Evolutionary conservation across 2,113 vertebrate genomes (phyloP), one percentile per base, ranked within the genome.

Genomic region (Nycticorax nycticorax): DNA sequence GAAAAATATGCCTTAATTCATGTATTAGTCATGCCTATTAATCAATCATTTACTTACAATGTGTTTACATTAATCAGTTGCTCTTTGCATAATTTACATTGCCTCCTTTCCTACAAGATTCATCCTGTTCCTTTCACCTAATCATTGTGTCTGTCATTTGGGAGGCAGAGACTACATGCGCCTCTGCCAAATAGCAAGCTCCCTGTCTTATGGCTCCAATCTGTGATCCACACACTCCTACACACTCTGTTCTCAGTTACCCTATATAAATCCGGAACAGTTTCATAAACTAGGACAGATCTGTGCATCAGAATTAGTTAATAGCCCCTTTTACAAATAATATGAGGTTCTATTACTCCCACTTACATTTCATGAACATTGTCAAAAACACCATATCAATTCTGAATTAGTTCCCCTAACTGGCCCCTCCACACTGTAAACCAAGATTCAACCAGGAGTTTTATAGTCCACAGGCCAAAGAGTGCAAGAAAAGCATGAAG

Each of bases 21-120:
- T 57, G 11, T 85, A 82, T 92, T 94, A 96, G 71, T 92, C 87
- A 92, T 79, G 47, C n/a, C 24, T 91, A 64, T 91, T 95, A 92
- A 92, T 93, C 85, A 84, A 94, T 93, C 80, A 85, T 93, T 94
- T 94, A 69, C 43, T 91, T 82, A 91, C 69, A 88, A 76, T 78
- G 39, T 79, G 32, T 92, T 93, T 93, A 94, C 66, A 89, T 92
- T 91, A 91, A 87, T 95, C 91, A 64, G 73, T 45, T 91, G 39
- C 52, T 92, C 76, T 85, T 87, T 91, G 53, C 53, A 79, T 72
- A 82, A 91, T n/a, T 89, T 81, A 64, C 22, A 62, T 45, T 53
- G 39, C 52, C 41, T 73, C 48, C 57, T 87, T 82, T 80, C 73
- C 66, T 82, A 55, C 73, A 69, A 79, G 69, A 81, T 53, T 68